Conservation (phyloP, 2,113 vertebrate genomes). For the Neoarius graeffei region DNA sequence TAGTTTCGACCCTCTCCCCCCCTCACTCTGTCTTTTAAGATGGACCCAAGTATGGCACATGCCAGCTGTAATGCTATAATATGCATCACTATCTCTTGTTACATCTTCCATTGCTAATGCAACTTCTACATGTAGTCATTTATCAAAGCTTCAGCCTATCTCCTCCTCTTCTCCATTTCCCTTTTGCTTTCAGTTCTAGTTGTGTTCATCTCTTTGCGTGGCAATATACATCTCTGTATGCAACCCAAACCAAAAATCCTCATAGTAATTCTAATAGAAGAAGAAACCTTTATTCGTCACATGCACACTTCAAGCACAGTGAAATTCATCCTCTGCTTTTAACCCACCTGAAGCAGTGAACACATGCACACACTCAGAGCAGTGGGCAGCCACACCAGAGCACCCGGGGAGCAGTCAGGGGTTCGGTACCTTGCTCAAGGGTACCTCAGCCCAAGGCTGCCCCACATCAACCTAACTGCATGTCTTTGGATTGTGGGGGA, state of each 20-base stretch:
- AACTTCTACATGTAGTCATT: slow-evolving; percentile 15
- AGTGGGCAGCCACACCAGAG: no score
- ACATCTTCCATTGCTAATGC: slow-evolving; percentile 21
- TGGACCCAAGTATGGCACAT: not conserved
- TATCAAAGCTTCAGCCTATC: slow-evolving; percentile 1
- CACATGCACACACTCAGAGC: no score
- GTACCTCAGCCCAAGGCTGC: no score
- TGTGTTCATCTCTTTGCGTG: not conserved
- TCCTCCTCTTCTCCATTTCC: not conserved
- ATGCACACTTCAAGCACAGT: no score
- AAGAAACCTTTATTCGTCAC: no score
- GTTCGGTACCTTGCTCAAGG: no score
- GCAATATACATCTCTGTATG: not conserved
- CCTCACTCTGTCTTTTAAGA: slow-evolving; percentile 14
- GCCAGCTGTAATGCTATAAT: slow-evolving; percentile 9
- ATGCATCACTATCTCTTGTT: slow-evolving; percentile 24
- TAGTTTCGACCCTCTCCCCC: slow-evolving; percentile 19
- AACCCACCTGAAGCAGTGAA: no score
- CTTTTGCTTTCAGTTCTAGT: not conserved
- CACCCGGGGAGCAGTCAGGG: no score
- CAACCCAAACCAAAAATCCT: not conserved
- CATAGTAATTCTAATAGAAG: no score
- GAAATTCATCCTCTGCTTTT: no score
- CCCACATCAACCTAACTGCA: no score
- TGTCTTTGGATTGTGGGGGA: no score